Percentiles rank a stretch among this genome's conserved stretches.
These are phyloP conservation scores for Notarius lentiginosus DNA, from an alignment of 2,113 vertebrate species.

Conservation along the genomic window DNA sequence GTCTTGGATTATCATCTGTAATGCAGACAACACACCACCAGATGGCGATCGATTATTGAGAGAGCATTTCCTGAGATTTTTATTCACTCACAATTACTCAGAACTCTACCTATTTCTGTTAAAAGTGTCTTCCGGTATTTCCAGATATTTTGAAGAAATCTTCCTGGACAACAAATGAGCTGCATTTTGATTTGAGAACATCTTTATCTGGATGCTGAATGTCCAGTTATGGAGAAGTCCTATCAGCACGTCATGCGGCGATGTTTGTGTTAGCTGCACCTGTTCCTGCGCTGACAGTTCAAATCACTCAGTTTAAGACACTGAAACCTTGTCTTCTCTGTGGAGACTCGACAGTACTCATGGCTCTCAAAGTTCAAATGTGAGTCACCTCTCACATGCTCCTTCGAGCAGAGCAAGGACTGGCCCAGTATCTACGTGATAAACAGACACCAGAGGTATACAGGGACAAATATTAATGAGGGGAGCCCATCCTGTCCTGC, in stretches of 20 bases:
- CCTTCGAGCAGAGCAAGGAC: background rate
- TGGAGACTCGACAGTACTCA: slow-evolving; percentile 18
- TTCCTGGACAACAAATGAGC: background rate
- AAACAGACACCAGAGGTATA: slow-evolving; percentile 1
- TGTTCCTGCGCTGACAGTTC: slow-evolving; percentile 43
- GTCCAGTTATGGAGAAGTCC: background rate
- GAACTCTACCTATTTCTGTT: slow-evolving; percentile 65
- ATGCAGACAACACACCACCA: background rate
- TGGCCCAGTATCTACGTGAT: slow-evolving; percentile 6
- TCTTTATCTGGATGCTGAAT: background rate
- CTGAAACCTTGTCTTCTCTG: slow-evolving; percentile 20
- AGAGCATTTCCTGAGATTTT: background rate
- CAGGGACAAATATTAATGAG: background rate
- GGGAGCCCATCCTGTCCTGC: slow-evolving; percentile 11
- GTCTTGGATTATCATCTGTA: background rate
- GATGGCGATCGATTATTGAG: slow-evolving; percentile 25
- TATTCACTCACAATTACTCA: slow-evolving; percentile 56
- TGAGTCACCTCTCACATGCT: slow-evolving; percentile 4
- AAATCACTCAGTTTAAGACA: slow-evolving; percentile 35
- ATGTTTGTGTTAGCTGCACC: slow-evolving; percentile 32
- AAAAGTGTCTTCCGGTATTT: background rate
- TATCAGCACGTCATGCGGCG: slow-evolving; percentile 20
- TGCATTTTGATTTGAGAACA: background rate
- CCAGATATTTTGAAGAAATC: background rate
- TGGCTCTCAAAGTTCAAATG: slow-evolving; percentile 22